Conservation (phyloP, 2,888 invertebrate genomes). For the Laothoe populi region DNA sequence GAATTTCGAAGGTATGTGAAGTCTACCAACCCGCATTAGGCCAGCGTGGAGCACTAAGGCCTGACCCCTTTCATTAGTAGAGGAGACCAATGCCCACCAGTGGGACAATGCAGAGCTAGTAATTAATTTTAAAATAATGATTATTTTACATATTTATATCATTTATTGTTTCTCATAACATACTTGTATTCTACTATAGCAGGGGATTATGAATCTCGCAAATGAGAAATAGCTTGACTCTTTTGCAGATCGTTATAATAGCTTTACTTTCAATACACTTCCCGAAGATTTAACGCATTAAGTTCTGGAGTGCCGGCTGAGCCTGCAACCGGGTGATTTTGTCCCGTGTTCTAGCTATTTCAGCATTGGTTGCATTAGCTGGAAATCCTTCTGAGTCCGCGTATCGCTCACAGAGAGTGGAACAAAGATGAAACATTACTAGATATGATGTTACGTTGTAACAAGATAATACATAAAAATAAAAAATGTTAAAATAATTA, state of each 20-base stretch:
- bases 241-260: not conserved
- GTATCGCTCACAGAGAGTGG: conserved; percentile 14
- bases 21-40: too few relatives aligned
- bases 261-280: conserved; percentile 10
- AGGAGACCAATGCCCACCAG: too few relatives aligned
- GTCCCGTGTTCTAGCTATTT: conserved; percentile 48
- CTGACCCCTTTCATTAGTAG: too few relatives aligned
- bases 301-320: conserved; percentile 27
- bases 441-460: too few relatives aligned
- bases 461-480: too few relatives aligned
- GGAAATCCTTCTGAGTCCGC: conserved; percentile 50
- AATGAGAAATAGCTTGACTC: not conserved
- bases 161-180: too few relatives aligned
- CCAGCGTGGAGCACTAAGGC: too few relatives aligned
- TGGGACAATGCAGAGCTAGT: too few relatives aligned
- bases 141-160: too few relatives aligned
- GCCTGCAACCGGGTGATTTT: conserved; percentile 45
- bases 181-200: too few relatives aligned
- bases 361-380: conserved; percentile 52
- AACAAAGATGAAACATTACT: not conserved
- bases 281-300: conserved; percentile 27
- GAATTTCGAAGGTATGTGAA: too few relatives aligned
- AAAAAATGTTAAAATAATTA: too few relatives aligned
- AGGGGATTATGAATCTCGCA: not conserved
- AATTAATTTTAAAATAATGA: not conserved